These are phyloP conservation scores for Eleutherodactylus coqui DNA, from an alignment of 2,797 vertebrate species.

Conservation along the genomic window DNA sequence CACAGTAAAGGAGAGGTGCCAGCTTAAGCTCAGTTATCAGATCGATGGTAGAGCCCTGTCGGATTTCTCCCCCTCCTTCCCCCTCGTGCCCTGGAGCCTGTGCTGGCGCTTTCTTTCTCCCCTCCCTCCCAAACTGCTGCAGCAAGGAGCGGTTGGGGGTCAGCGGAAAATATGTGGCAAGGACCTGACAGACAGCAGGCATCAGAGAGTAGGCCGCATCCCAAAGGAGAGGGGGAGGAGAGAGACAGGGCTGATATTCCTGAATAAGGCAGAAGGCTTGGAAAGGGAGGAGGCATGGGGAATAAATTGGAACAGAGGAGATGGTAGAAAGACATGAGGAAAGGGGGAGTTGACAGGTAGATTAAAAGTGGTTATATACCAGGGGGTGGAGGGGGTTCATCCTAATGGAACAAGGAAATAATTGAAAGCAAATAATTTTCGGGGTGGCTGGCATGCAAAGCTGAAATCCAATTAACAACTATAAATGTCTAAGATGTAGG, in stretches of 20 bases:
- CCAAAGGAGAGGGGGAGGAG: constrained; percentile 57
- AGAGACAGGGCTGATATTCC: constrained; percentile 33
- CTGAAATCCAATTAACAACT: constrained; percentile 11
- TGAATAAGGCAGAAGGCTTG: constrained; percentile 42
- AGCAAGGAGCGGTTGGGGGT: constrained; percentile 62
- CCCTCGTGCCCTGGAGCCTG: constrained; percentile 60
- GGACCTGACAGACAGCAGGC: constrained; percentile 64
- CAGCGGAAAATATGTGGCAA: constrained; percentile 63
- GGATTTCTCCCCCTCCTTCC: constrained; percentile 54
- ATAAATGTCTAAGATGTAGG: neutral
- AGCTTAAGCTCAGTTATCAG: constrained; percentile 62
- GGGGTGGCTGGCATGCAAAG: neutral
- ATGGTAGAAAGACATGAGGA: constrained; percentile 8
- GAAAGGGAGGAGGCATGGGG: constrained; percentile 6
- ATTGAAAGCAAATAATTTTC: constrained; percentile 22
- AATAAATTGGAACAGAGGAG: neutral
- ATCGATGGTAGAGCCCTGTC: constrained; percentile 60
- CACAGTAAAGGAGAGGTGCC: constrained; percentile 59
- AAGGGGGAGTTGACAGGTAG: constrained; percentile 33
- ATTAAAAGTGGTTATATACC: constrained; percentile 3
- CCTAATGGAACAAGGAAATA: neutral
- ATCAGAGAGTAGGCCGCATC: constrained; percentile 61
- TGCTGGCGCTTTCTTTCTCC: constrained; percentile 42
- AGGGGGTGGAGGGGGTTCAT: neutral
- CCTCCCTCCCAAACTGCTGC: constrained; percentile 55